Base-by-base conservation (phyloP, 2,113 vertebrate genomes). In the Deroptyus accipitrinus region DNA sequence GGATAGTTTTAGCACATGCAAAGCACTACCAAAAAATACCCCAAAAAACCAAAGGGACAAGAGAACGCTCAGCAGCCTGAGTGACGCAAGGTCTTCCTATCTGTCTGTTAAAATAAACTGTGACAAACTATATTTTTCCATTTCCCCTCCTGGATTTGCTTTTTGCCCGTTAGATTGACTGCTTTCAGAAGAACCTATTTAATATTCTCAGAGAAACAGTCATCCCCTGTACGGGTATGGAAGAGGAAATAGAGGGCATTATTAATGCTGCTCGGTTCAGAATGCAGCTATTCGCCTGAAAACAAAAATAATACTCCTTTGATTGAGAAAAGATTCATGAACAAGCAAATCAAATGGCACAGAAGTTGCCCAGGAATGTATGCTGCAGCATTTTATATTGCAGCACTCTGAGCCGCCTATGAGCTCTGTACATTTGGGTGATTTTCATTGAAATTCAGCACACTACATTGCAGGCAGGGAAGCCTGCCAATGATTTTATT, bases 401-500 rank as follows among this genome's bases (percentile, higher is more conserved):
- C 92, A 95, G 92, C 87, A 78, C 46, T 94, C 11, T 3, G 75
- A 96, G 86, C 61, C 77, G 86, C 62, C 80, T 66, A 17, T 25
- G 46, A 91, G 91, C 87, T 95, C 88, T 54, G 90, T 63, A 94
- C 68, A 86, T 96, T 93, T 95, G 89, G 63, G 74, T 69, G 81
- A 83, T 91, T 94, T 96, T 96, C 94, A 94, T 85, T 96, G 86
- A 86, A 96, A 97, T 97, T 97, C 95, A 95, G 81, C 1, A 1
- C 80, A 75, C 62, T 92, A 33, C 1, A 0, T 35, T 92, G 92
- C 85, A 86, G 88, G 73, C 88, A 95, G 69, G 88, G 87, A 96
- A 95, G 80, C n/a, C 90, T 95, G 95, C 96, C 96, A 97, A 89
- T 11, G 18, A 64, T 94, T 96, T 95, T 93, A 95, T 96, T 96